A percentile compares a stretch with the other conserved stretches of the same genome.
phyloP scores from a whole-genome alignment of 2,888 invertebrate genomes.

The Apodemia hepburni region DNA sequence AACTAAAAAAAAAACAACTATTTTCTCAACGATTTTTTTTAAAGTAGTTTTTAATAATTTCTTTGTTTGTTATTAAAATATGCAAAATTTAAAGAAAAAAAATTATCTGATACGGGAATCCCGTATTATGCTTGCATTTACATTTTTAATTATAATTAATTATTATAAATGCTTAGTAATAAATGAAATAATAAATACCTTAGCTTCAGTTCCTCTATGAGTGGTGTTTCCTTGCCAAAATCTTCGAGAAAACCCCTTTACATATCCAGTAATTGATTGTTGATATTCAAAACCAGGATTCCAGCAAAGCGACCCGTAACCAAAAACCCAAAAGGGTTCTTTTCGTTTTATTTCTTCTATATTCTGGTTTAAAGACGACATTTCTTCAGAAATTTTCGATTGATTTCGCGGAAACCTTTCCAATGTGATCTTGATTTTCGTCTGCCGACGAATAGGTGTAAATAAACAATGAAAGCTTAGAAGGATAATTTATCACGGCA shows the following conservation, averaged over 20 bases:
- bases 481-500: conserved; percentile 45
- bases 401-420: neutral
- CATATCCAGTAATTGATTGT: conserved; percentile 89
- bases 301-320: conserved; percentile 98
- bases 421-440: neutral
- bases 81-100: too few relatives aligned
- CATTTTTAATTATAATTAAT: too few relatives aligned
- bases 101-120: too few relatives aligned
- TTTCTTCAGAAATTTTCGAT: conserved; percentile 20
- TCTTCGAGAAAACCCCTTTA: conserved; percentile 89
- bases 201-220: conserved; percentile 86
- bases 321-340: conserved; percentile 92
- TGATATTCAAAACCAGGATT: conserved; percentile 94
- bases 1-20: too few relatives aligned
- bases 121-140: too few relatives aligned
- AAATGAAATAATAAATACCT: conserved; percentile 72
- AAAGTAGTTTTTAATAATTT: too few relatives aligned
- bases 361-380: conserved; percentile 20
- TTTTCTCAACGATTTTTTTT: too few relatives aligned
- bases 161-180: too few relatives aligned
- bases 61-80: too few relatives aligned
- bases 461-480: conserved; percentile 43
- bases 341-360: conserved; percentile 47
- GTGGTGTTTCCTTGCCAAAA: conserved; percentile 97
- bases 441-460: conserved; percentile 33